phyloP scores from a whole-genome alignment of 2,888 invertebrate species.

The Acanthacorydalis orientalis region DNA sequence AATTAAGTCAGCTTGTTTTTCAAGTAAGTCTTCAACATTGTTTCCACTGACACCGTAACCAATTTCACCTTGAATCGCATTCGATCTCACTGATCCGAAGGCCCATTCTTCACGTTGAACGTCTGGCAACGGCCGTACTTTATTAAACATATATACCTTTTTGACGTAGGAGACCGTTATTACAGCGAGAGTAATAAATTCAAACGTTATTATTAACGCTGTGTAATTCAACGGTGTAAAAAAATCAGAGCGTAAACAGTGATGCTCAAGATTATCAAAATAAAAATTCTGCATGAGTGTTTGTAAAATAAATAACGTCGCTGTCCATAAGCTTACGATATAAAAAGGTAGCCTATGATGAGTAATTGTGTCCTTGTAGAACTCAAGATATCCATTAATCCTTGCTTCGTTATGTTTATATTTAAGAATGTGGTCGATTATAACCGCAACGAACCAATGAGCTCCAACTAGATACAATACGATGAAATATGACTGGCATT shows the following conservation, averaged over 20 bases:
- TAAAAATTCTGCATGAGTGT: slow-evolving; percentile 39
- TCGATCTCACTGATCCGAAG: slow-evolving; percentile 29
- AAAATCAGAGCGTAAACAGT: slow-evolving; percentile 30
- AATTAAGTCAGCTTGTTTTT: slow-evolving; percentile 56
- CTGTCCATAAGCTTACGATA: slow-evolving; percentile 44
- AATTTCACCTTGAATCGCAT: slow-evolving; percentile 30
- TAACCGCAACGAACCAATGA: slow-evolving; percentile 37
- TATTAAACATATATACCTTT: slow-evolving; percentile 42
- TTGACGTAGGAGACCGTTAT: slow-evolving; percentile 35
- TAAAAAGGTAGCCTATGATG: slow-evolving; percentile 43
- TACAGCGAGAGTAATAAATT: slow-evolving; percentile 29
- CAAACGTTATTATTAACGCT: slow-evolving; percentile 32
- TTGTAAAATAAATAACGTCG: slow-evolving; percentile 33
- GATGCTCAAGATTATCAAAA: slow-evolving; percentile 29
- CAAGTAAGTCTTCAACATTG: slow-evolving; percentile 39
- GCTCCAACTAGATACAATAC: slow-evolving; percentile 37
- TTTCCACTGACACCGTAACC: slow-evolving; percentile 30
- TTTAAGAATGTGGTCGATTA: slow-evolving; percentile 39
- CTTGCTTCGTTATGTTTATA: slow-evolving; percentile 40
- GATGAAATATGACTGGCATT: slow-evolving; percentile 38
- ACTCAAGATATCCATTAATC: slow-evolving; percentile 49
- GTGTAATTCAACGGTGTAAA: slow-evolving; percentile 40
- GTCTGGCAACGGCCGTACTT: slow-evolving; percentile 38
- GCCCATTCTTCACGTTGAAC: slow-evolving; percentile 43
- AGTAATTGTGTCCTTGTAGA: slow-evolving; percentile 41